These are phyloP conservation scores for Acanthosepion esculentum DNA, from an alignment of 2,888 invertebrate species.

Conservation along the genomic window DNA sequence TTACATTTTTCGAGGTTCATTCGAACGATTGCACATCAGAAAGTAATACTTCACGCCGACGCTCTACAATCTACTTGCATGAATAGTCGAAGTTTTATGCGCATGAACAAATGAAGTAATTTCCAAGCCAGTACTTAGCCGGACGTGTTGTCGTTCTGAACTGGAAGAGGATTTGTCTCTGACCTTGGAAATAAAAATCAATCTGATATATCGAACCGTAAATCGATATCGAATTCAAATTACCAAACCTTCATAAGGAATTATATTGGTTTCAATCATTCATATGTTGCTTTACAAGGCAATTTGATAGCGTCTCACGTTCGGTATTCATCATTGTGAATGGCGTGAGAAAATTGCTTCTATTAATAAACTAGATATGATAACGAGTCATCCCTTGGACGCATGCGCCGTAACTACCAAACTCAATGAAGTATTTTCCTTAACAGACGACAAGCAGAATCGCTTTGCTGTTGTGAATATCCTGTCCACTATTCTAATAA, in stretches of 20 bases:
- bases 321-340: neutral
- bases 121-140: neutral
- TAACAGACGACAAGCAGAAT: neutral
- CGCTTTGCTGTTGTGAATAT: neutral
- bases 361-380: neutral
- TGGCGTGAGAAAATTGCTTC: neutral
- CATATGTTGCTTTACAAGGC: neutral
- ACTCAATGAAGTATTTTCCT: neutral
- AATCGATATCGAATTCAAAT: conserved; percentile 6
- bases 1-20: neutral
- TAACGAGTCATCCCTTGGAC: neutral
- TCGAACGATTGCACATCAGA: neutral
- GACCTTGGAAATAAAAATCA: neutral
- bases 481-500: neutral
- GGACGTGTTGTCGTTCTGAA: neutral
- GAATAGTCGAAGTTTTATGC: neutral
- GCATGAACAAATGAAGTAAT: neutral
- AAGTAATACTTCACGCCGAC: neutral
- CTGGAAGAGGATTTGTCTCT: neutral
- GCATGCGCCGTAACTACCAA: neutral
- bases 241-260: neutral
- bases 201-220: neutral
- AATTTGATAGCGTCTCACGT: neutral
- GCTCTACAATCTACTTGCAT: neutral
- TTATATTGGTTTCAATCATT: neutral